Evolutionary conservation across 2,113 vertebrate genomes (phyloP), one percentile per base, ranked within the genome.

Genomic region (Scomber japonicus): DNA sequence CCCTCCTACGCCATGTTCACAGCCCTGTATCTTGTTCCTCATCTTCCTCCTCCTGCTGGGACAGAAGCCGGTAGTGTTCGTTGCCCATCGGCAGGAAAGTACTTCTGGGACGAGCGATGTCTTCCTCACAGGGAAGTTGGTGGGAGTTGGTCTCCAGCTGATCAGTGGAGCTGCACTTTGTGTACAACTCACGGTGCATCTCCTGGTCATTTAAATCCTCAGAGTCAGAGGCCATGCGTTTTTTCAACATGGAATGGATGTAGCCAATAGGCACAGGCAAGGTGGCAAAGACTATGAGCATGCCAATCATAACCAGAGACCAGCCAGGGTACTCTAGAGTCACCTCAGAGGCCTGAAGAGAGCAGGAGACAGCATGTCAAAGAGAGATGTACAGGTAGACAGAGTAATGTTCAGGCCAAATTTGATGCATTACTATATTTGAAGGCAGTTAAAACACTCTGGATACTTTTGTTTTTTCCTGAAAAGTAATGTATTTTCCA

Each of bases 241-340:
- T 62, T 70, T 80, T 86, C 75, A 97, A 89, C 60, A 94, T 91
- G 5, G 95, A 90, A 46, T 97, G 94, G 85, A 99, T 81, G 83
- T 97, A 97, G 62, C 96, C 94, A 31, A 97, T 80, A 0, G 98
- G 98, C 35, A 99, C 95, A 1, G 98, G 98, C 76, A 99, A 92
- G 61, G 90, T 94, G 0, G 98, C 97, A 61, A 97, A 62, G 0
- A 95, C 82, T 51, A 99, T 98, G 59, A 99, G 96, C 54, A 93
- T 80, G 85, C 96, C 91, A 19, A 98, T 96, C 85, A 99, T 89
- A 0, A 90, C 96, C 92, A 99, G 93, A 75, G 97, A 97, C 98
- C 98, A 99, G 6, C 91, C 86, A 0, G 98, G 98, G 89, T 99
- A 99, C 72, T 95, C 95, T 0, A 99, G 92, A 76, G 93, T 97